Conservation (phyloP, 2,888 invertebrate genomes). For the Polydrusus cervinus region DNA sequence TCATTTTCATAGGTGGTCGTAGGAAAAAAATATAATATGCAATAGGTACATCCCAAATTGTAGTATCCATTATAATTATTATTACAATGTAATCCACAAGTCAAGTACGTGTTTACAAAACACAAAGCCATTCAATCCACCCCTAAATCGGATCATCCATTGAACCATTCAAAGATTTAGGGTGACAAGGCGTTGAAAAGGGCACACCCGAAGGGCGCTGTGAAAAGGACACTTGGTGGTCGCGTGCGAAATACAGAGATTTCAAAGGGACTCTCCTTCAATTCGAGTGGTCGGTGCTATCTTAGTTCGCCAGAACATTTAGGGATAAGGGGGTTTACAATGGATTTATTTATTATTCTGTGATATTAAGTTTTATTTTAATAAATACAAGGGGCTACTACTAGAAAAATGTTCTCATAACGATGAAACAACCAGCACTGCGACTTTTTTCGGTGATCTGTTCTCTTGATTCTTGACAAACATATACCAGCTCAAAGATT, state of each 20-base stretch:
- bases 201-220: not conserved
- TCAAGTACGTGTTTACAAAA: constrained; percentile 36
- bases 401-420: too few relatives aligned
- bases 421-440: too few relatives aligned
- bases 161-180: constrained; percentile 31
- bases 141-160: constrained; percentile 38
- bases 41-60: too few relatives aligned
- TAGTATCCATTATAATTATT: not conserved
- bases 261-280: constrained; percentile 30
- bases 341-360: not conserved
- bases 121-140: constrained; percentile 25
- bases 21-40: too few relatives aligned
- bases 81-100: constrained; percentile 24
- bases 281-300: constrained; percentile 25
- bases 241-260: constrained; percentile 38
- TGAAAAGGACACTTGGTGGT: constrained; percentile 36
- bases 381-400: too few relatives aligned
- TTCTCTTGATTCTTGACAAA: too few relatives aligned
- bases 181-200: constrained; percentile 38
- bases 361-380: not conserved
- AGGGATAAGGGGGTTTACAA: constrained; percentile 24
- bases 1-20: too few relatives aligned
- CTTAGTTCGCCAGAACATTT: constrained; percentile 34
- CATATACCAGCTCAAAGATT: too few relatives aligned
- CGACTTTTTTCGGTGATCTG: too few relatives aligned